phyloP scores from a whole-genome alignment of 2,113 vertebrate genomes.

The Proteles cristata region DNA sequence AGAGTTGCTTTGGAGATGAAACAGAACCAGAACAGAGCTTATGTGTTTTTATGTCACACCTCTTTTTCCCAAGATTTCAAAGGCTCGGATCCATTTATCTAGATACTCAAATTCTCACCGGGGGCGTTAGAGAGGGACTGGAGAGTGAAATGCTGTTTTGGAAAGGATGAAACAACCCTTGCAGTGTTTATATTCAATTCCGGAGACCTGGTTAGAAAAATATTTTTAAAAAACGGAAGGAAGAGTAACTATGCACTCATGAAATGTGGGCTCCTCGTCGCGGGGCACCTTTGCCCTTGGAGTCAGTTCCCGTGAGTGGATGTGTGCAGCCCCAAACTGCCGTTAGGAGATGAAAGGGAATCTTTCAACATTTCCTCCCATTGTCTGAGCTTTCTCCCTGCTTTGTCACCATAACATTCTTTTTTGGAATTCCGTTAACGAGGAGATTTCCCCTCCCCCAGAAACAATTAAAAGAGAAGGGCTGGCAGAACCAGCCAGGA shows the following conservation, averaged over 20 bases:
- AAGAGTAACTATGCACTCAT: slow-evolving; percentile 53
- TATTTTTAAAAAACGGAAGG: slow-evolving; percentile 67
- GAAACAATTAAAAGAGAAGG: slow-evolving; percentile 76
- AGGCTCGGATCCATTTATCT: slow-evolving; percentile 46
- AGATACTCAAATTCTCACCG: slow-evolving; percentile 43
- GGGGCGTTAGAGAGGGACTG: background rate
- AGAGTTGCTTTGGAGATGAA: slow-evolving; percentile 7
- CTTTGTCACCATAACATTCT: slow-evolving; percentile 73
- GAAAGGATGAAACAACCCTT: slow-evolving; percentile 36
- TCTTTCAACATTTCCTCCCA: slow-evolving; percentile 82
- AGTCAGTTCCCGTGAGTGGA: slow-evolving; percentile 26
- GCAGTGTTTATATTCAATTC: slow-evolving; percentile 57
- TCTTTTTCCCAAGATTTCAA: slow-evolving; percentile 55
- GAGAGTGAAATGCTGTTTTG: slow-evolving; percentile 43
- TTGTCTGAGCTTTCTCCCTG: slow-evolving; percentile 83
- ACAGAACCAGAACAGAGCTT: slow-evolving; percentile 28
- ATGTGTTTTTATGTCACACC: slow-evolving; percentile 39
- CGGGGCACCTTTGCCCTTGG: background rate
- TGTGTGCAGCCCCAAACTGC: background rate
- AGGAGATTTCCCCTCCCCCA: slow-evolving; percentile 60
- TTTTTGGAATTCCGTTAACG: slow-evolving; percentile 72
- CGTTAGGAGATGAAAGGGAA: slow-evolving; percentile 68
- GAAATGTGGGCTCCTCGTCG: background rate
- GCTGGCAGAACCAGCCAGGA: slow-evolving; percentile 72
- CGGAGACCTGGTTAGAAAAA: slow-evolving; percentile 69